Base-by-base conservation (phyloP, 2,888 invertebrate genomes). In the Pseudococcus jackbeardsleyi region DNA sequence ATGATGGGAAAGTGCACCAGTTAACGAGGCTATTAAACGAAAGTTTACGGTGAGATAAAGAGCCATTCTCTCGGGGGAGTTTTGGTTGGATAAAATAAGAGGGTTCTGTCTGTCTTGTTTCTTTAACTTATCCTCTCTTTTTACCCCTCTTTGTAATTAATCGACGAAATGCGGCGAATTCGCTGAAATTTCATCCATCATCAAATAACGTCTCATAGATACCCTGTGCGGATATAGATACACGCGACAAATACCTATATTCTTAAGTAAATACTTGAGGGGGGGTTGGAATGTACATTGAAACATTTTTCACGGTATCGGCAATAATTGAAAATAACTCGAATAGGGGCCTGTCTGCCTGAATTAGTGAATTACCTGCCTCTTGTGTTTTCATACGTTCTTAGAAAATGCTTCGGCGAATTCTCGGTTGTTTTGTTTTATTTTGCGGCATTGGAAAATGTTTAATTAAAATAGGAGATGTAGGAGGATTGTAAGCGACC, bases 31-130 rank as follows among this genome's bases (percentile, higher is more conserved):
- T 84, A 84, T 84, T 84, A 84, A 50, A 84, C 26, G 84, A 84
- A 84, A 84, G 48, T 84, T 84, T 84, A 84, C 84, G 84, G 84
- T 54, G 84, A 84, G 84, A 84, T 84, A 84, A 84, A 84, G 84
- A 84, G 84, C 84, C 50, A 84, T 84, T 84, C 84, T 84, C 84
- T 50, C 50, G 54, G 54, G 84, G 84, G 84, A 84, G 84, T 84
- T 84, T 50, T 26, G 50, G 50, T 54, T 84, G 48, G 84, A 84
- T 84, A 54, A 84, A 84, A 84, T 84, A 84, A 84, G 84, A 84
- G 84, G 84, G 84, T 48, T 48, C 84, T 84, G 50, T 84, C 48
- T 54, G 50, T 84, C 54, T 54, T 54, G 26, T 84, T 54, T 22
- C 50, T 84, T 84, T 54, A 84, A 84, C 54, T 84, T 84, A 84